phyloP scores from a whole-genome alignment of 2,888 invertebrate genomes.

The Mimumesa dahlbomi region DNA sequence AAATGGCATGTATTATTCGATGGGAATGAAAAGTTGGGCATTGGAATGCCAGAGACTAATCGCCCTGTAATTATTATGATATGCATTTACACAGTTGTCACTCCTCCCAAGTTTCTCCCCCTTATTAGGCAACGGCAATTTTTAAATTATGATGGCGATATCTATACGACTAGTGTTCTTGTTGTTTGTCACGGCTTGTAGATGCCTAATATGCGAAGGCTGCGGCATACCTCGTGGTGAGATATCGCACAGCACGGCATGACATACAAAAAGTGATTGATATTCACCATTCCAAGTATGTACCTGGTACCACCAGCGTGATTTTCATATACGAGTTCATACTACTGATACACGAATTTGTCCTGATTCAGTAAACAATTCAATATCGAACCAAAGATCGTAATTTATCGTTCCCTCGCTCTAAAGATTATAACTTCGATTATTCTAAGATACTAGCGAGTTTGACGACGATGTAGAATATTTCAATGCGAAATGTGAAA shows the following conservation, averaged over 20 bases:
- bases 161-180: conserved; percentile 2
- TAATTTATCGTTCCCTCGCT: background rate
- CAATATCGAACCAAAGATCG: background rate
- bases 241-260: background rate
- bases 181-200: conserved; percentile 6
- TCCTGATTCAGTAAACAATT: background rate
- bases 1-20: no score
- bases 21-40: no score
- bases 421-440: background rate
- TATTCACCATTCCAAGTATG: conserved; percentile 3
- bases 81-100: background rate
- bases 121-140: background rate
- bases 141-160: background rate
- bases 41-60: background rate
- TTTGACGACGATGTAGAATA: no score
- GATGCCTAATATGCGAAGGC: background rate
- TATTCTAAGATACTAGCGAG: no score
- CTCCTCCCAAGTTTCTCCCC: no score
- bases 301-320: background rate
- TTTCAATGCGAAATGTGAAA: conserved; percentile 1
- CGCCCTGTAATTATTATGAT: background rate
- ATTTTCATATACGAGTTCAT: conserved; percentile 9
- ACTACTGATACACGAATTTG: background rate
- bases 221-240: background rate
- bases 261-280: conserved; percentile 16